Base-by-base conservation (phyloP, 2,113 vertebrate genomes). In the Neolamprologus sp. region DNA sequence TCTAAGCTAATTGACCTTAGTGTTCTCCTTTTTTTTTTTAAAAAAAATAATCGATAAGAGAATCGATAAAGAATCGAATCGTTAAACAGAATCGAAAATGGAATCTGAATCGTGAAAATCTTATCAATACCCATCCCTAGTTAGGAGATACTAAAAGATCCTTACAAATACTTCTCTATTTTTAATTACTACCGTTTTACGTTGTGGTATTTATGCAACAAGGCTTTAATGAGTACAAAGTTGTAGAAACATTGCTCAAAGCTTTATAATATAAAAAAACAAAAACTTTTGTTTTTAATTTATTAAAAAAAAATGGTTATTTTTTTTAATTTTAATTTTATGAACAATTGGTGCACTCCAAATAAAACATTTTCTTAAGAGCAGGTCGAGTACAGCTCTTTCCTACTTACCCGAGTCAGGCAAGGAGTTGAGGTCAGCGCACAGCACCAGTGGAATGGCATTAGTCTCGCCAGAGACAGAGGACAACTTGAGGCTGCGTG, bases 341-440 rank as follows among this genome's bases (percentile, higher is more conserved):
- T 40, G 17, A 65, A 65, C 17, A 65, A 65, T 12, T 4, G 0
- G 31, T 65, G 31, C 1, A 42, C 21, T 10, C 6, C 5, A 75
- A 14, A 26, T 47, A 28, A 75, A 47, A 75, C 14, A 75, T 28
- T 75, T 75, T 23, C 6, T 11, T 47, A 75, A 28, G 9, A 17
- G 42, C 42, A 47, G 14, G 45, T 28, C 3, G 6, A 83, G 9
- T 19, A 19, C 11, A 14, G 51, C 5, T 40, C 10, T 11, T 21
- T 37, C 6, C 40, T 9, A 86, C 91, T 96, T 96, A 99, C 98
- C 98, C 84, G 98, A 99, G 94, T 99, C 98, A 28, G 98, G 98
- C 87, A 99, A 95, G 85, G 98, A 99, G 97, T 99, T 99, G 94
- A 99, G 98, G 96, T 99, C 98, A 93, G 98, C 98, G 92, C 98